Evolutionary conservation across 2,113 vertebrate species (phyloP).

Genomic region (Lichenostomus cassidix): DNA sequence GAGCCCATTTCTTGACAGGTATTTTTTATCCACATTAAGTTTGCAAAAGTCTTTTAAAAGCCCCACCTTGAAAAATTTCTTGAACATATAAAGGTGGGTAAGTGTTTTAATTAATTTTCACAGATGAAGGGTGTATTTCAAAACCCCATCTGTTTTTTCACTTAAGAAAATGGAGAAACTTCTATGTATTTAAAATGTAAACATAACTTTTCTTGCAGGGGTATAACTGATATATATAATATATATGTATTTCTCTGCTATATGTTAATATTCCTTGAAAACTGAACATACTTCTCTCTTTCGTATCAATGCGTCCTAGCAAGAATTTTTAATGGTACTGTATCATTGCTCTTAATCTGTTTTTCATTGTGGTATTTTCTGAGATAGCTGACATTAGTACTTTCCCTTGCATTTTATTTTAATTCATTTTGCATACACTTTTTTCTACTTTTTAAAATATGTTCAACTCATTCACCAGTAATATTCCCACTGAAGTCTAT

Average conservation of each 20-base stretch:
- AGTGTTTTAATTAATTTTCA: constrained; percentile 27
- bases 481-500: constrained; percentile 6
- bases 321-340: constrained; percentile 33
- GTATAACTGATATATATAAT: constrained; percentile 58
- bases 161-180: constrained; percentile 50
- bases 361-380: constrained; percentile 7
- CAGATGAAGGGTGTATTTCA: constrained; percentile 52
- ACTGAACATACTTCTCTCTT: constrained; percentile 46
- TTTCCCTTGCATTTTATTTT: constrained; percentile 37
- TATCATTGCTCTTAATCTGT: constrained; percentile 12
- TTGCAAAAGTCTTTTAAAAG: constrained; percentile 24
- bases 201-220: constrained; percentile 68
- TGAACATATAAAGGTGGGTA: constrained; percentile 23
- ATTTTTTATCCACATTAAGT: neutral
- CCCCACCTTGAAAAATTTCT: constrained; percentile 40
- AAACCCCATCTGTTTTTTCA: constrained; percentile 45
- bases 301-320: constrained; percentile 40
- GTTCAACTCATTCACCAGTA: constrained; percentile 41
- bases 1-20: neutral
- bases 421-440: neutral
- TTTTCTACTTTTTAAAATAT: neutral
- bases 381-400: constrained; percentile 9
- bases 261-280: constrained; percentile 61
- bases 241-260: constrained; percentile 58
- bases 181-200: constrained; percentile 72